phyloP scores from a whole-genome alignment of 2,888 invertebrate genomes.

The Apamea anceps region DNA sequence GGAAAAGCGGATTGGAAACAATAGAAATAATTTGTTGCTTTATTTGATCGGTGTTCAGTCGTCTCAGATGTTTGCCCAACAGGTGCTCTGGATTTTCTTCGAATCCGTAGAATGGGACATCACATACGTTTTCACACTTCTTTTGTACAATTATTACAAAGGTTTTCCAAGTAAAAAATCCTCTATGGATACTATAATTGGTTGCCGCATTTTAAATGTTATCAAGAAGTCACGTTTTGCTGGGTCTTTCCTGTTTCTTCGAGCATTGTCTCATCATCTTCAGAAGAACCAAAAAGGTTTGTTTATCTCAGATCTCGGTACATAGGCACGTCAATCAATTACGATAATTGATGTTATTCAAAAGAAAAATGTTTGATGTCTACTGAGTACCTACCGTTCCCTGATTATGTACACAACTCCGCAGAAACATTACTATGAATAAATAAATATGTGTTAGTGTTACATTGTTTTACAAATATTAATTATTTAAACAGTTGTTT shows the following conservation, averaged over 20 bases:
- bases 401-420: not conserved
- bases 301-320: constrained; percentile 38
- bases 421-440: constrained; percentile 5
- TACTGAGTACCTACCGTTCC: not conserved
- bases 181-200: constrained; percentile 10
- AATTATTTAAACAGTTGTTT: constrained; percentile 41
- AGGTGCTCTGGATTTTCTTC: constrained; percentile 50
- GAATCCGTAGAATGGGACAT: constrained; percentile 19
- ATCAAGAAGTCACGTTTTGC: constrained; percentile 44
- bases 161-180: constrained; percentile 36
- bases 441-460: not conserved
- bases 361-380: constrained; percentile 17
- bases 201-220: constrained; percentile 1
- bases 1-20: constrained; percentile 65
- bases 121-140: constrained; percentile 25
- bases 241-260: constrained; percentile 46
- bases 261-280: constrained; percentile 15
- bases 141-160: constrained; percentile 21
- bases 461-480: constrained; percentile 21
- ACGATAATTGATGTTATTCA: constrained; percentile 27
- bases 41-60: constrained; percentile 60
- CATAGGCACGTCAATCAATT: constrained; percentile 31
- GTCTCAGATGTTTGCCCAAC: constrained; percentile 34
- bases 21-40: constrained; percentile 65
- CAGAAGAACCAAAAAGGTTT: constrained; percentile 20